Conservation (phyloP, 2,888 invertebrate species). For the Acanthosoma haemorrhoidale region DNA sequence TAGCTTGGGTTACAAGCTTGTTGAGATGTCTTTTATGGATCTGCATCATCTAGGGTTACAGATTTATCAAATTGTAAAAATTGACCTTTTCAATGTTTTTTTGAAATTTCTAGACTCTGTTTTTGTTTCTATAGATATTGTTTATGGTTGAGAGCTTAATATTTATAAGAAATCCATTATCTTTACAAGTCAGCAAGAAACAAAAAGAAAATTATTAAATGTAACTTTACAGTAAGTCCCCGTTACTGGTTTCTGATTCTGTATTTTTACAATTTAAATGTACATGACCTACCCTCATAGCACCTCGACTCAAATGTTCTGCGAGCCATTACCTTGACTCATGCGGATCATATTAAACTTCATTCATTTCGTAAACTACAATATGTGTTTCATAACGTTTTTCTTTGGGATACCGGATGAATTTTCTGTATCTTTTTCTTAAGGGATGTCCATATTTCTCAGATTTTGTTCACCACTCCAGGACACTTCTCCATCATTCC, state of each 20-base stretch:
- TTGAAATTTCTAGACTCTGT: background rate
- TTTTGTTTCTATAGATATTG: constrained; percentile 27
- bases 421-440: too few relatives aligned
- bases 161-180: constrained; percentile 23
- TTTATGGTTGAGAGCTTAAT: constrained; percentile 32
- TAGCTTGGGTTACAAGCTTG: constrained; percentile 25
- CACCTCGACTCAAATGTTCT: too few relatives aligned
- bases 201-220: constrained; percentile 5
- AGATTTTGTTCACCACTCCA: too few relatives aligned
- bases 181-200: background rate
- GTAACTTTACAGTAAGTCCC: constrained; percentile 15
- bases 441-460: too few relatives aligned
- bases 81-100: constrained; percentile 15
- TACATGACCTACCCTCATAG: background rate
- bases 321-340: too few relatives aligned
- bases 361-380: too few relatives aligned
- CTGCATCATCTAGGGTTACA: constrained; percentile 27
- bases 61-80: constrained; percentile 28
- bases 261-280: background rate
- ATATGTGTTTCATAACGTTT: too few relatives aligned
- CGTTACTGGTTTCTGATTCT: constrained; percentile 10
- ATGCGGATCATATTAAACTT: too few relatives aligned
- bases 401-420: too few relatives aligned
- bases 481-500: too few relatives aligned
- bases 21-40: constrained; percentile 27